Conservation (phyloP, 1,140 invertebrate genomes). For the Lycorma delicatula region DNA sequence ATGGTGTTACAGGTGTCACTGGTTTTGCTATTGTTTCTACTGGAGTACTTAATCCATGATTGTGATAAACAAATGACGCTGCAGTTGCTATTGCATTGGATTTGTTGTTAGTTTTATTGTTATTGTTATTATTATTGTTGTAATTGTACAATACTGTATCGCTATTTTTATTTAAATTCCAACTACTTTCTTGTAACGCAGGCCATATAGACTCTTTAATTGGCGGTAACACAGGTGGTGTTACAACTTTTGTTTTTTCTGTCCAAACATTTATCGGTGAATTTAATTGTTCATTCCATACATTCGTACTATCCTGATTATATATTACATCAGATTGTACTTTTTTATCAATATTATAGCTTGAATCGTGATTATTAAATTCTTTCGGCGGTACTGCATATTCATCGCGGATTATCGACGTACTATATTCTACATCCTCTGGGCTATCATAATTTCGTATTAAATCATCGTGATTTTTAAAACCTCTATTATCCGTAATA, state of each 20-base stretch:
- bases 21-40: neutral
- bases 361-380: neutral
- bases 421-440: neutral
- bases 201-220: neutral
- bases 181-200: neutral
- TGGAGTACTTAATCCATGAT: neutral
- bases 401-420: too few species aligned
- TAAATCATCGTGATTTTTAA: neutral
- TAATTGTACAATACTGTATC: neutral
- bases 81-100: neutral
- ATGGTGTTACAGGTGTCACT: neutral
- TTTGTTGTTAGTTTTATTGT: neutral
- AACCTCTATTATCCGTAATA: neutral
- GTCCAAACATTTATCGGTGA: neutral
- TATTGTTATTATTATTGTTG: neutral
- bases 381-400: too few species aligned
- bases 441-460: neutral
- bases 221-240: neutral
- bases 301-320: neutral
- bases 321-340: neutral
- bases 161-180: neutral
- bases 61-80: neutral
- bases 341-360: neutral
- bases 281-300: neutral
- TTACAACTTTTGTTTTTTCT: neutral